A percentile compares a stretch with the other conserved stretches of the same genome.
Evolutionary conservation across 2,113 vertebrate species (phyloP).

Genomic region (Toxotes chatareus): DNA sequence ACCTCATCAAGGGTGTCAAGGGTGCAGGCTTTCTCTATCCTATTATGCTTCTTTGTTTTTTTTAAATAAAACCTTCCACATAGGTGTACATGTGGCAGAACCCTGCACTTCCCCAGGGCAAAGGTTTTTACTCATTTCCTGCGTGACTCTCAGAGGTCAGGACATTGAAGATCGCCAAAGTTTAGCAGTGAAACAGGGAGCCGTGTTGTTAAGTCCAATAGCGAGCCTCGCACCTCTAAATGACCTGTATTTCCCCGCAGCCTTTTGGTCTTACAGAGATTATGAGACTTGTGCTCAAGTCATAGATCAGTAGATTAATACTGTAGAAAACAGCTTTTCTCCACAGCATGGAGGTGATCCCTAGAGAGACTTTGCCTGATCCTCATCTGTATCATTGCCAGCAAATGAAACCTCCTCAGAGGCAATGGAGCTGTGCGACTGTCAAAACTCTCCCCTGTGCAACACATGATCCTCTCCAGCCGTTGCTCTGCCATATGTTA

Average conservation of each 20-base stretch:
- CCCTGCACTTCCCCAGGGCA: not conserved
- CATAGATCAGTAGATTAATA: constrained; percentile 72
- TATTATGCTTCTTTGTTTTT: not conserved
- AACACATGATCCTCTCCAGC: constrained; percentile 52
- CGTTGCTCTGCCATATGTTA: constrained; percentile 72
- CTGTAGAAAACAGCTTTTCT: constrained; percentile 66
- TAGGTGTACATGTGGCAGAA: constrained; percentile 14
- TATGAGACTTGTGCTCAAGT: constrained; percentile 58
- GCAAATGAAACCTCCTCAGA: constrained; percentile 58
- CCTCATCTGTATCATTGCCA: constrained; percentile 59
- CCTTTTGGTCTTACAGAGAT: constrained; percentile 34
- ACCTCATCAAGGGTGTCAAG: constrained; percentile 56
- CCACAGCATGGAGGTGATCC: constrained; percentile 45
- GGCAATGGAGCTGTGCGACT: constrained; percentile 55
- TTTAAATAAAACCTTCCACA: constrained; percentile 26
- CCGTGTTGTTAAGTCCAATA: constrained; percentile 13
- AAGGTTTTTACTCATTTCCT: constrained; percentile 63
- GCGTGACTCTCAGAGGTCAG: constrained; percentile 21
- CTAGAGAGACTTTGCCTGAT: constrained; percentile 48
- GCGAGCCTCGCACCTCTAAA: constrained; percentile 31
- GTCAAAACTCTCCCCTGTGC: constrained; percentile 68
- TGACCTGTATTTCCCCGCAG: constrained; percentile 30
- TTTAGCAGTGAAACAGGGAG: constrained; percentile 7
- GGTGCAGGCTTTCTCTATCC: constrained; percentile 35
- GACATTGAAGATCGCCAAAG: not conserved